Percentiles rank a stretch among this genome's conserved stretches.
phyloP scores from a whole-genome alignment of 1,140 invertebrate species.

The Heliconius congener region DNA sequence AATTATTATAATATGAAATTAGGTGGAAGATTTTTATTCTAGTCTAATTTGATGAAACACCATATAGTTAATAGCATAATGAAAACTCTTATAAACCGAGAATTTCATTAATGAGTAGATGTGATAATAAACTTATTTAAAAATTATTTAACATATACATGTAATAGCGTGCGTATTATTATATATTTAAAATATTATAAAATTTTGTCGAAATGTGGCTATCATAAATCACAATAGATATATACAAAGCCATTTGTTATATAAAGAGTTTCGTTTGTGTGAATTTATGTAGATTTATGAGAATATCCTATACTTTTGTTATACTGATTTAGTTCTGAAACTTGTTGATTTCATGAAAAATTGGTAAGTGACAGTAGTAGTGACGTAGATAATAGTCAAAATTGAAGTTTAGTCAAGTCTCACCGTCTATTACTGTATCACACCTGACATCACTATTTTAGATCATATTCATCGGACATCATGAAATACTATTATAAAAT shows the following conservation, averaged over 20 bases:
- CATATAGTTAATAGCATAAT: conserved; percentile 76
- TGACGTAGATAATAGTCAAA: conserved; percentile 45
- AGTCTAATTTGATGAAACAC: conserved; percentile 79
- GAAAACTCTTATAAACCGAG: conserved; percentile 69
- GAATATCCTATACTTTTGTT: conserved; percentile 38
- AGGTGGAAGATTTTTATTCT: conserved; percentile 78
- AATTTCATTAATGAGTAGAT: conserved; percentile 73
- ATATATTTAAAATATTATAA: conserved; percentile 51
- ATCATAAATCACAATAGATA: conserved; percentile 45
- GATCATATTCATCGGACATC: conserved; percentile 2
- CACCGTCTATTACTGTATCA: conserved; percentile 23
- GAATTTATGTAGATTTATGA: conserved; percentile 43
- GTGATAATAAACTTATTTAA: conserved; percentile 72
- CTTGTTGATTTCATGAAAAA: conserved; percentile 30
- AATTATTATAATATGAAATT: conserved; percentile 79
- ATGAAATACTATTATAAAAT: background rate
- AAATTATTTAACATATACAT: conserved; percentile 64
- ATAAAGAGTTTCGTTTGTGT: conserved; percentile 49
- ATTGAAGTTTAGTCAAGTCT: conserved; percentile 46
- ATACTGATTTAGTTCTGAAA: conserved; percentile 37
- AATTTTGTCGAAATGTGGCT: conserved; percentile 58
- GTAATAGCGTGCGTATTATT: conserved; percentile 56
- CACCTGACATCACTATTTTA: background rate
- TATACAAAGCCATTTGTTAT: conserved; percentile 52
- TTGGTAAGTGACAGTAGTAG: conserved; percentile 27